Conservation (phyloP, 1,140 invertebrate genomes). For the Wiebesia pumilae region DNA sequence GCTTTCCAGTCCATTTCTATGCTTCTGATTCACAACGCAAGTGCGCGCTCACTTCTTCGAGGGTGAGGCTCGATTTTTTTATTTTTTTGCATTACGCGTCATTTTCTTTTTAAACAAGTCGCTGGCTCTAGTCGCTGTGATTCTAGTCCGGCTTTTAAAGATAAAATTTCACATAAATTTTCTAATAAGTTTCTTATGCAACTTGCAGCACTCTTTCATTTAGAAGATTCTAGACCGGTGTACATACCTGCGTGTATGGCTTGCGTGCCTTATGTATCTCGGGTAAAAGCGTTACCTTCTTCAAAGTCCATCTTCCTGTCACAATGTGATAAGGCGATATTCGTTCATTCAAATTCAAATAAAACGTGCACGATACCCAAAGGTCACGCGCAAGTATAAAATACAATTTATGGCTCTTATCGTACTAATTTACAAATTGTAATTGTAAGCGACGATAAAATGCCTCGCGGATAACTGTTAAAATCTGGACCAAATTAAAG, state of each 20-base stretch:
- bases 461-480: not conserved
- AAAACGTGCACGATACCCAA: not conserved
- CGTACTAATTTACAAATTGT: no score
- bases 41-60: not conserved
- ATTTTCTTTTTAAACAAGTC: no score
- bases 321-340: not conserved
- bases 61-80: not conserved
- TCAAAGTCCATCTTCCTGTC: not conserved
- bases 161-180: not conserved
- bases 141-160: not conserved
- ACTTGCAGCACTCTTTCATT: not conserved
- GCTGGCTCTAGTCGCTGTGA: no score
- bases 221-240: no score
- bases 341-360: not conserved
- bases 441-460: no score
- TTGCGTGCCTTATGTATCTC: no score
- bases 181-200: not conserved
- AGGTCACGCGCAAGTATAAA: not conserved
- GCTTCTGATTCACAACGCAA: not conserved
- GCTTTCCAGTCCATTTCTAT: not conserved
- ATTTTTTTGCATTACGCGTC: not conserved
- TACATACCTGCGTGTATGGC: no score
- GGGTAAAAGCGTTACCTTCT: no score
- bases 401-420: not conserved
- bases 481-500: not conserved